These are phyloP conservation scores for Brienomyrus longianalis DNA, from an alignment of 2,113 vertebrate species.

Conservation along the genomic window DNA sequence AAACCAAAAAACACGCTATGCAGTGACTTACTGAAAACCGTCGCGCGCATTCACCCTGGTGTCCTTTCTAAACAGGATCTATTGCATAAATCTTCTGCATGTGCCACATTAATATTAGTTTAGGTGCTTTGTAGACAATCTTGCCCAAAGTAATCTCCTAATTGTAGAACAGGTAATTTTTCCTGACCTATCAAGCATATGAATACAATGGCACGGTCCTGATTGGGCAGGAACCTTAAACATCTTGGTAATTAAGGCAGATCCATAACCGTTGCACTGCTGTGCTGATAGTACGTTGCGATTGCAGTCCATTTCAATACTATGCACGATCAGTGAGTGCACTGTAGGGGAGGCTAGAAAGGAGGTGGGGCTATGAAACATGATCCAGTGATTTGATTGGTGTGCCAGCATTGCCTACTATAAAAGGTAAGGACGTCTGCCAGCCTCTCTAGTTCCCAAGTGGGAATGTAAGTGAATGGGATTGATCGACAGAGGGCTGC, in stretches of 20 bases:
- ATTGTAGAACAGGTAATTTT: background rate
- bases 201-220: background rate
- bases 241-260: background rate
- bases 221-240: background rate
- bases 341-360: background rate
- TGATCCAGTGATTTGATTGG: background rate
- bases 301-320: background rate
- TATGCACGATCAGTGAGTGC: background rate
- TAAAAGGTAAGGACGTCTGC: background rate
- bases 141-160: background rate
- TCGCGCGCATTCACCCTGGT: background rate
- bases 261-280: background rate
- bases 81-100: background rate
- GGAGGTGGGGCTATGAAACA: background rate
- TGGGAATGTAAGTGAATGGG: background rate
- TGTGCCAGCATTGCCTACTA: background rate
- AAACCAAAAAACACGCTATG: too few relatives aligned
- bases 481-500: background rate
- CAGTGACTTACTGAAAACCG: background rate
- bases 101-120: background rate
- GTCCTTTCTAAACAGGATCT: background rate
- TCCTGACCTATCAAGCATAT: background rate
- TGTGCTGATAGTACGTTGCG: background rate
- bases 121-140: background rate
- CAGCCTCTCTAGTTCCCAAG: background rate